Evolutionary conservation across 2,888 invertebrate genomes (phyloP).

Genomic region (Mythimna ferrago): DNA sequence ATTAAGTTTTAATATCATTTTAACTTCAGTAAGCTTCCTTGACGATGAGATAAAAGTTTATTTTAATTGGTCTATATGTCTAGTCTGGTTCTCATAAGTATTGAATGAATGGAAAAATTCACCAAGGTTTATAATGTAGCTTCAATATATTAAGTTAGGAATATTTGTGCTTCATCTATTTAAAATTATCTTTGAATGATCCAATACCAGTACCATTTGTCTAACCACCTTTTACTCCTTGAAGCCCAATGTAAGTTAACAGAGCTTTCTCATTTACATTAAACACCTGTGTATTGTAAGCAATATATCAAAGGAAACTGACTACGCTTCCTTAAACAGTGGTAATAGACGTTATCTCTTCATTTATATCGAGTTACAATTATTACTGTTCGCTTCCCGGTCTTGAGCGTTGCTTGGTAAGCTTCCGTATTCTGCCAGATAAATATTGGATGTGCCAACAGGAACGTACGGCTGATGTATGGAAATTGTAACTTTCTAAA

Average conservation of each 20-base stretch:
- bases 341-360: constrained; percentile 84
- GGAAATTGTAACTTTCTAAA: constrained; percentile 63
- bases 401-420: constrained; percentile 74
- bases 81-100: neutral
- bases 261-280: constrained; percentile 63
- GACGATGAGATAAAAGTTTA: constrained; percentile 11
- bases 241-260: constrained; percentile 40
- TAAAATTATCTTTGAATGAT: constrained; percentile 14
- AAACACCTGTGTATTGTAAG: constrained; percentile 66
- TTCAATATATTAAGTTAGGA: neutral
- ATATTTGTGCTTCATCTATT: constrained; percentile 1
- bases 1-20: constrained; percentile 41
- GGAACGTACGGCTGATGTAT: constrained; percentile 68
- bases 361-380: constrained; percentile 86
- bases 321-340: constrained; percentile 83
- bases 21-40: constrained; percentile 24
- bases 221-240: constrained; percentile 26
- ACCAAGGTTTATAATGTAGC: neutral
- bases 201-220: constrained; percentile 35
- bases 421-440: constrained; percentile 76
- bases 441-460: constrained; percentile 74
- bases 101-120: too few relatives aligned
- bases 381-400: constrained; percentile 81
- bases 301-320: constrained; percentile 72
- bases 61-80: constrained; percentile 10